Percentiles rank a stretch among this genome's conserved stretches.
Conservation (phyloP, 2,113 vertebrate genomes). For the Strix aluco region DNA sequence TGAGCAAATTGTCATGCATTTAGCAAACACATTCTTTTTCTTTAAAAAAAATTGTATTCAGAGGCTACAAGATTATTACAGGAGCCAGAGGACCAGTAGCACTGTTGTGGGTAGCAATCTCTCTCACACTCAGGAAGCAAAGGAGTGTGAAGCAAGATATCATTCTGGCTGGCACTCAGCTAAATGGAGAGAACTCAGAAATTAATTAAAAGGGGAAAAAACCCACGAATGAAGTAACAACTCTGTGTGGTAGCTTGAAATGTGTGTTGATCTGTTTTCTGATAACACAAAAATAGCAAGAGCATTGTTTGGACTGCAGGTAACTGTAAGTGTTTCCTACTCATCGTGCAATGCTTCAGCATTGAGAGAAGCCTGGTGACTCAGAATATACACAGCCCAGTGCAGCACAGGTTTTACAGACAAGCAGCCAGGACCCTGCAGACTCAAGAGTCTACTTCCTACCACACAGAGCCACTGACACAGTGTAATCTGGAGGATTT, state of each 20-base stretch:
- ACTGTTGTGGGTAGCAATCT: neutral
- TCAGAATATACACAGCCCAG: neutral
- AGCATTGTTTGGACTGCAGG: neutral
- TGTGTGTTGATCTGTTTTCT: neutral
- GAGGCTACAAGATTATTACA: neutral
- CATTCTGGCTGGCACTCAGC: neutral
- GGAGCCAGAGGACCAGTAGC: neutral
- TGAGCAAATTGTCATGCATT: neutral
- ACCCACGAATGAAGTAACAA: neutral
- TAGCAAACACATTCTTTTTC: fast-evolving
- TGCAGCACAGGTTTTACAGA: neutral
- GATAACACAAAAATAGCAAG: neutral
- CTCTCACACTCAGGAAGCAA: neutral
- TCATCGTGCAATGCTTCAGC: neutral
- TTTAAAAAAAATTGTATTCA: neutral
- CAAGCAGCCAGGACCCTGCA: neutral
- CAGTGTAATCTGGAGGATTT: neutral
- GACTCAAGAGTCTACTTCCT: neutral
- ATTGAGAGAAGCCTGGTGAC: neutral
- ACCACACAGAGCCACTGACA: neutral
- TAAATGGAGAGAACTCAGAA: neutral
- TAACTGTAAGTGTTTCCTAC: neutral
- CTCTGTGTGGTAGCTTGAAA: neutral
- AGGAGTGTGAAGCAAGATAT: neutral
- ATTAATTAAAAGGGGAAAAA: neutral